Percentiles rank a stretch among this genome's conserved stretches.
These are phyloP conservation scores for Cyclura pinguis DNA, from an alignment of 2,797 vertebrate genomes.

Conservation along the genomic window DNA sequence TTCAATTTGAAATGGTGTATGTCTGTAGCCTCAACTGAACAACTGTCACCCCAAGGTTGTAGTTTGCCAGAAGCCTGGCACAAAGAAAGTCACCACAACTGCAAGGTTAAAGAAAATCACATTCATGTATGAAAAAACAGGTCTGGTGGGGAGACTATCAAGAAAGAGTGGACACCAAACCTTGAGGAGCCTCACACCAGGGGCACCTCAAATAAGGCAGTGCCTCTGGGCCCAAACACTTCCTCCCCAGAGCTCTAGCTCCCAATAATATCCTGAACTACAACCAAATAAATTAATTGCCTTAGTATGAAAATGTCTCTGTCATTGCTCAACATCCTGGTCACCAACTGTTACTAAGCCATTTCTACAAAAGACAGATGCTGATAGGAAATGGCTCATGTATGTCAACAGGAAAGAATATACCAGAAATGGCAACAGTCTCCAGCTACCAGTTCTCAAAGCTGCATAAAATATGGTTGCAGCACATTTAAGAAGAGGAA, in stretches of 20 bases:
- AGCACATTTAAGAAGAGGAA: background rate
- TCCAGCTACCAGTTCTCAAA: constrained; percentile 7
- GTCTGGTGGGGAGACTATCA: background rate
- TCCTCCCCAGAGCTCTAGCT: background rate
- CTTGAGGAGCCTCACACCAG: background rate
- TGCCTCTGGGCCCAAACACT: no score
- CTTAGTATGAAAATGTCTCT: background rate
- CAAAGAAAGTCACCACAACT: background rate
- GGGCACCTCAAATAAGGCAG: no score
- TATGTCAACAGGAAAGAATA: background rate
- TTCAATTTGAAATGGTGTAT: background rate
- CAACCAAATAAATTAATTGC: background rate
- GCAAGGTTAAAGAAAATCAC: background rate
- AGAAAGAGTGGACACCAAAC: background rate
- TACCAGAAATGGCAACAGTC: background rate
- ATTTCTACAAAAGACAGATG: background rate
- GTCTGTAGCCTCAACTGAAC: background rate
- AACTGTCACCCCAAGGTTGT: background rate
- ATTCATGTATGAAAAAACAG: background rate
- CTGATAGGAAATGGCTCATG: background rate
- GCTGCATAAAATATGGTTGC: background rate
- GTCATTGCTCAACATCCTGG: background rate
- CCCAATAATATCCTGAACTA: background rate
- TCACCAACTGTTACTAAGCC: background rate
- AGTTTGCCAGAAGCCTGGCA: background rate